Base-by-base conservation (phyloP, 2,888 invertebrate species). In the Argyresthia albistria region DNA sequence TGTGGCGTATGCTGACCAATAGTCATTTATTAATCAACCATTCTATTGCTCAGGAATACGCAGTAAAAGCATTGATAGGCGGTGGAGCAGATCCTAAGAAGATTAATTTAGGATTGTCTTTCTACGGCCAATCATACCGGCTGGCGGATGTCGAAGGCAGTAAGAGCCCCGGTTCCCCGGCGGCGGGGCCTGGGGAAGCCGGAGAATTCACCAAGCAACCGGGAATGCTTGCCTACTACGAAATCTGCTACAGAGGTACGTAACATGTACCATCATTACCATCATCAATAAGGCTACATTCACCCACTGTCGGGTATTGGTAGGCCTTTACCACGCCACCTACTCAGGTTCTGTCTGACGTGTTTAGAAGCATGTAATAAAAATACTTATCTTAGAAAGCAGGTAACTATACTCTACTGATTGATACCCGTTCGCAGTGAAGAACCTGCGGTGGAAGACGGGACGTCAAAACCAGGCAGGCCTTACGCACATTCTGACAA, bases 121-220 rank as follows among this genome's bases (percentile, higher is more conserved):
- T 96, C 73, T 97, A 97, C 65, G 97, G 96, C 0, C 96, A 96
- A 71, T 91, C 92, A n/a, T 97, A 93, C 64, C 91, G 92, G 35
- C 74, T 97, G 25, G 83, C 88, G 1, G 80, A 78, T 46, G 64
- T 67, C 0, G 72, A 69, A 36, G 73, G 73, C 4, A 59, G 69
- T 3, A 76, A 71, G 37, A 76, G 75, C 0, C 89, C 93, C 1
- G 94, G 94, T 0, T 87, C 91, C 1, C 77, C 91, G 0, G 88
- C 93, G 0, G 88, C 89, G 0, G 95, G 95, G 0, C 93, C 95
- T 0, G 97, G 96, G 0, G 90, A 90, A 51, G 88, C 95, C 0
- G 96, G 96, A 16, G 93, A 95, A 67, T 93, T 91, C 57, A 95
- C 96, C 0, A 92, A 91, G 58, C 95, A 96, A 73, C 94, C 95